Evolutionary conservation across 2,888 invertebrate genomes (phyloP).

Genomic region (Macrophya annulata): DNA sequence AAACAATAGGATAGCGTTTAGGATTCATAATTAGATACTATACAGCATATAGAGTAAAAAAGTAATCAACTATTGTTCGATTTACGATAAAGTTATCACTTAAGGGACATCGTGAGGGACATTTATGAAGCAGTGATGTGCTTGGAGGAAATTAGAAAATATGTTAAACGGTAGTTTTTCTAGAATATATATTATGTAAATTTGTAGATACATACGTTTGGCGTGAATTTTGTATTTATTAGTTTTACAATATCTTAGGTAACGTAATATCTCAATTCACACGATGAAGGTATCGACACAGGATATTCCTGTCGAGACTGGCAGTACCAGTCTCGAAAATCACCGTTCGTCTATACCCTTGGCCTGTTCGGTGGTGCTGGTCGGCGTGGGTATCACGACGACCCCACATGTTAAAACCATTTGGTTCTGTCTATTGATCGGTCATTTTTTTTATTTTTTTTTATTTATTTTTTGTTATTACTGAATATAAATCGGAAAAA

Average conservation of each 20-base stretch:
- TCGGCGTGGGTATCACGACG: conserved; percentile 53
- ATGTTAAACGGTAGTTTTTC: not conserved
- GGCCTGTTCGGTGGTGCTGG: conserved; percentile 47
- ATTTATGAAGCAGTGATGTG: no score
- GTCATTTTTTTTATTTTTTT: conserved; percentile 2
- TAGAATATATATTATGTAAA: not conserved
- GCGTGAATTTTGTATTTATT: not conserved
- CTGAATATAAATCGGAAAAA: not conserved
- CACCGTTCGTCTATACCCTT: conserved; percentile 40
- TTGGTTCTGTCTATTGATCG: conserved; percentile 42
- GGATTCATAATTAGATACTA: not conserved
- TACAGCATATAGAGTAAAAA: not conserved
- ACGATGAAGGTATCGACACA: conserved; percentile 20
- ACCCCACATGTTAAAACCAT: conserved; percentile 49
- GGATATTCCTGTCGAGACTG: conserved; percentile 43
- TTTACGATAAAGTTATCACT: not conserved
- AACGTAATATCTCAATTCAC: conserved; percentile 18
- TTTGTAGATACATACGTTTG: not conserved
- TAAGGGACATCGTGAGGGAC: no score
- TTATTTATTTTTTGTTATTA: not conserved
- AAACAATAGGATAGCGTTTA: not conserved
- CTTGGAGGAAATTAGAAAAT: not conserved
- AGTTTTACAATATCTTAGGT: conserved; percentile 2
- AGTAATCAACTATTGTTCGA: not conserved
- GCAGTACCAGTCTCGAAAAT: conserved; percentile 43